phyloP scores from a whole-genome alignment of 2,113 vertebrate genomes.

The Thinocorus orbignyianus region DNA sequence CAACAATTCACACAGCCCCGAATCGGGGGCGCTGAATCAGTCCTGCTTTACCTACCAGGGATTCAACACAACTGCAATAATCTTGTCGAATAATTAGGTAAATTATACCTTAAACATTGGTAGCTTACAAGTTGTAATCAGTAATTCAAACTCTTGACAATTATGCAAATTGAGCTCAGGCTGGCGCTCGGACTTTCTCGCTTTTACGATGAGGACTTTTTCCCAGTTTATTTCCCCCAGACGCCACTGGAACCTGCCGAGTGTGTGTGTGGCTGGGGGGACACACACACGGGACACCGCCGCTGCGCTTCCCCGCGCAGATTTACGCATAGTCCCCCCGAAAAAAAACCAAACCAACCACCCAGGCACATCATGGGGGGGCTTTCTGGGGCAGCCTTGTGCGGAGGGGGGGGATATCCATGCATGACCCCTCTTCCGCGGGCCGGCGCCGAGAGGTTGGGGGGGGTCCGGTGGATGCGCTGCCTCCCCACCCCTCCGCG shows the following conservation, averaged over 20 bases:
- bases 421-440: background rate
- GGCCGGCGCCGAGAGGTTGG: too few relatives aligned
- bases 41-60: background rate
- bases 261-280: too few relatives aligned
- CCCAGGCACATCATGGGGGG: background rate
- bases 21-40: conserved; percentile 14
- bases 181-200: conserved; percentile 1
- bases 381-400: background rate
- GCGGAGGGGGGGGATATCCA: background rate
- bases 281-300: too few relatives aligned
- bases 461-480: too few relatives aligned
- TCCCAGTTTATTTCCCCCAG: background rate
- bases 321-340: background rate
- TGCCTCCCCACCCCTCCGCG: background rate
- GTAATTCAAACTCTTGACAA: conserved; percentile 52
- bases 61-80: background rate
- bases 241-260: background rate
- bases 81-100: conserved; percentile 55
- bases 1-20: background rate
- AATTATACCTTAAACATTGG: conserved; percentile 40
- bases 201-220: background rate
- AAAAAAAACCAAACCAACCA: too few relatives aligned
- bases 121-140: conserved; percentile 45
- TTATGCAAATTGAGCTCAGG: conserved; percentile 17
- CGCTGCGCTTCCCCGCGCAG: background rate